phyloP scores from a whole-genome alignment of 2,113 vertebrate species.

The Cebus imitator region DNA sequence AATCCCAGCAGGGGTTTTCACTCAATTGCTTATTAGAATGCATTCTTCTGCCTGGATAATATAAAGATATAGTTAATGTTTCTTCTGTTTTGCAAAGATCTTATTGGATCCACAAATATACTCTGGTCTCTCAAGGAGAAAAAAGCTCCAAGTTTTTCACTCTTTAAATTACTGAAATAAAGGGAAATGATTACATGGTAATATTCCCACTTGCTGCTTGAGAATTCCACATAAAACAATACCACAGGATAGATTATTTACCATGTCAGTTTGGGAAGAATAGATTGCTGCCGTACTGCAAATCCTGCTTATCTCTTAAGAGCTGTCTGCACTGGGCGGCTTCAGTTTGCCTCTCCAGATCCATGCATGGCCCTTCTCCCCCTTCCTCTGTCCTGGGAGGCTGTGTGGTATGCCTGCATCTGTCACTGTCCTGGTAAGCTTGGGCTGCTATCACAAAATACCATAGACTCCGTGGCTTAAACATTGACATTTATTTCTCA shows the following conservation, averaged over 20 bases:
- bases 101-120: constrained; percentile 81
- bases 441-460: background rate
- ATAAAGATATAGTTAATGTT: constrained; percentile 74
- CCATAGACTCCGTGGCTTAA: background rate
- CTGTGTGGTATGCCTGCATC: background rate
- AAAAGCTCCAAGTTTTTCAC: constrained; percentile 29
- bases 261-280: background rate
- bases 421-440: background rate
- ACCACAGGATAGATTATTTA: background rate
- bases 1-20: constrained; percentile 71
- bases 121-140: constrained; percentile 59
- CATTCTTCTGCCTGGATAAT: constrained; percentile 62
- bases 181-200: constrained; percentile 47
- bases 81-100: constrained; percentile 73
- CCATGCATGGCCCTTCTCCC: background rate
- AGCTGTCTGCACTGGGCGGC: background rate
- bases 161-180: constrained; percentile 58
- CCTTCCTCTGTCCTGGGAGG: background rate
- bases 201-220: background rate
- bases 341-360: background rate
- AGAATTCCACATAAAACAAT: background rate
- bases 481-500: background rate
- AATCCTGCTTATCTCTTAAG: background rate
- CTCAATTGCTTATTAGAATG: constrained; percentile 70
- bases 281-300: background rate